Evolutionary conservation across 1,140 invertebrate species (phyloP).

Genomic region (Mylabris phalerata): DNA sequence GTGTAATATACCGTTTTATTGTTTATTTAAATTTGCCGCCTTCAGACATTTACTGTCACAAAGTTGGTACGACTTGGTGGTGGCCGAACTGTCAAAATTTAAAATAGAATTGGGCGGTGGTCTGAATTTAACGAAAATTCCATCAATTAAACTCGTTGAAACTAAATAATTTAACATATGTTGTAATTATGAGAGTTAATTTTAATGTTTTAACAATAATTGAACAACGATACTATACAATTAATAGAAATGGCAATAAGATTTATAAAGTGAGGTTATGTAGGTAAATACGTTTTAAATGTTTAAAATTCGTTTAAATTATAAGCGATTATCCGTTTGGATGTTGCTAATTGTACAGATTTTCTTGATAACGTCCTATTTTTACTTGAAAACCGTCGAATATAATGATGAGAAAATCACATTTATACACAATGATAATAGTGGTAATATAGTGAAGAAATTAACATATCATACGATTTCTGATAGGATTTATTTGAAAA

Average conservation of each 20-base stretch:
- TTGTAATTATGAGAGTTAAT: slow-evolving; percentile 8
- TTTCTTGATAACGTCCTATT: slow-evolving; percentile 32
- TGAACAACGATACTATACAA: background rate
- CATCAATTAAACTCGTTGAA: background rate
- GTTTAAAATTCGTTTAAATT: slow-evolving; percentile 27
- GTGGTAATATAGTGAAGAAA: slow-evolving; percentile 12
- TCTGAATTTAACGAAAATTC: slow-evolving; percentile 4
- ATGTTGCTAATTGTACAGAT: slow-evolving; percentile 29
- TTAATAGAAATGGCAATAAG: background rate
- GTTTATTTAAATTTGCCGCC: too few relatives aligned
- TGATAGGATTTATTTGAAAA: slow-evolving; percentile 40
- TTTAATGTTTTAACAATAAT: too few relatives aligned
- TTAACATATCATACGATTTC: slow-evolving; percentile 39
- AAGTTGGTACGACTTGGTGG: too few relatives aligned
- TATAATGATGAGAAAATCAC: slow-evolving; percentile 7
- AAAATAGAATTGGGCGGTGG: slow-evolving; percentile 7
- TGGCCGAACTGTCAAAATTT: too few relatives aligned
- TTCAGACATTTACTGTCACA: too few relatives aligned
- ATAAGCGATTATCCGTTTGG: slow-evolving; percentile 31
- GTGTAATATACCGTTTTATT: too few relatives aligned
- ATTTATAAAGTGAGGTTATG: slow-evolving; percentile 10
- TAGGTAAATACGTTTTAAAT: slow-evolving; percentile 19
- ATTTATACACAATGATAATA: slow-evolving; percentile 11
- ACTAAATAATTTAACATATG: background rate
- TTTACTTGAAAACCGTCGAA: slow-evolving; percentile 26